Evolutionary conservation across 2,113 vertebrate genomes (phyloP), one percentile per base, ranked within the genome.

Genomic region (Anoplopoma fimbria): DNA sequence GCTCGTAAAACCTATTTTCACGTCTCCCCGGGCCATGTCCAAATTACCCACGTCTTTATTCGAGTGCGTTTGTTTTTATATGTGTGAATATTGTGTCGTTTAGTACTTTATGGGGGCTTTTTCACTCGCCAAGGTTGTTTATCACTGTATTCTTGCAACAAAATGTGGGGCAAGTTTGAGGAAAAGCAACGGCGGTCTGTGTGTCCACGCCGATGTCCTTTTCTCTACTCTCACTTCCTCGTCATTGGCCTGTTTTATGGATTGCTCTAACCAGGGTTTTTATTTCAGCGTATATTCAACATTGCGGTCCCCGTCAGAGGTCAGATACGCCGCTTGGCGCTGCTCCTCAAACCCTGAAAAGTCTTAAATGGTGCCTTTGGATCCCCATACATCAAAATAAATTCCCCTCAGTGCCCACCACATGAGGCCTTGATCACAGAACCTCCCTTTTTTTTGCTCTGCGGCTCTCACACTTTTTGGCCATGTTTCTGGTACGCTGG

Each of bases 1-100:
- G 81, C 92, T 92, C 88, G 47, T 93, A 92, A 93, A 93, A 88
- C 90, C 93, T 93, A 92, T 94, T 94, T 93, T 91, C 84, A 90
- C 89, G 62, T 91, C 90, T 93, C 92, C 84, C 12, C 49, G 82
- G 86, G 91, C 85, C 76, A 34, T 53, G 91, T 75, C 83, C 89
- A 84, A 93, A 89, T 91, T 79, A 88, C 87, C 89, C 91, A 63
- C 76, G 6, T 78, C 85, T 93, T 93, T 88, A 93, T 92, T 91
- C 82, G 87, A 79, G 82, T 84, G 82, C 77, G 91, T 91, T 94
- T 86, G 88, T 89, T 92, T n/a, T 94, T 93, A 93, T 94, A 90
- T 73, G 89, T 88, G 88, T 89, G 89, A 92, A 90, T 90, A 89
- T 92, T 91, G 91, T 78, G 87, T 84, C 81, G 60, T 88, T 93